Conservation (phyloP, 2,888 invertebrate genomes). For the Ametastegia equiseti region DNA sequence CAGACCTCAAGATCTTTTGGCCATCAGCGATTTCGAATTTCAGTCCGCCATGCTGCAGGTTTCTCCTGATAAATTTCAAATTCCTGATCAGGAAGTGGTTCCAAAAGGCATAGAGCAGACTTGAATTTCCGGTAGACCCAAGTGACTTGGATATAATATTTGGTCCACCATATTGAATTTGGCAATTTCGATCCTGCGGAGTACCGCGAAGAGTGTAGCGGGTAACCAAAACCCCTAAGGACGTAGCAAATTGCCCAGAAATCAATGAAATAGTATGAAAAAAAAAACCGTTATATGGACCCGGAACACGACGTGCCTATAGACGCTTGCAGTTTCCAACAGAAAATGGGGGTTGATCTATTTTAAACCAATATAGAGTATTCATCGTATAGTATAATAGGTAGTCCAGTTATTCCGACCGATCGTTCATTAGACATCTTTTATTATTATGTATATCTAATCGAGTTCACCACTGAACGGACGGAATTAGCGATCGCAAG, state of each 20-base stretch:
- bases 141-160: background rate
- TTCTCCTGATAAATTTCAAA: no score
- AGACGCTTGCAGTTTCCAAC: no score
- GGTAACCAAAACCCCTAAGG: background rate
- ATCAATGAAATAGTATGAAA: background rate
- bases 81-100: no score
- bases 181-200: background rate
- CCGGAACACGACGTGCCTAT: no score
- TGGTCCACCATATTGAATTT: background rate
- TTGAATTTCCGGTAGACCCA: background rate
- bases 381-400: background rate
- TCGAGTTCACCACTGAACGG: background rate
- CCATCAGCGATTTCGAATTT: background rate
- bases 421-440: background rate
- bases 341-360: no score
- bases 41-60: no score
- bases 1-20: no score
- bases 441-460: background rate
- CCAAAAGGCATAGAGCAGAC: no score
- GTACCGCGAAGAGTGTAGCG: background rate
- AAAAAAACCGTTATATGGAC: no score
- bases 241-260: background rate
- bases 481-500: slow-evolving; percentile 13
- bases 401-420: background rate
- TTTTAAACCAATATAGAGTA: background rate